Conservation (phyloP, 1,140 invertebrate species). For the Andricus grossulariae region DNA sequence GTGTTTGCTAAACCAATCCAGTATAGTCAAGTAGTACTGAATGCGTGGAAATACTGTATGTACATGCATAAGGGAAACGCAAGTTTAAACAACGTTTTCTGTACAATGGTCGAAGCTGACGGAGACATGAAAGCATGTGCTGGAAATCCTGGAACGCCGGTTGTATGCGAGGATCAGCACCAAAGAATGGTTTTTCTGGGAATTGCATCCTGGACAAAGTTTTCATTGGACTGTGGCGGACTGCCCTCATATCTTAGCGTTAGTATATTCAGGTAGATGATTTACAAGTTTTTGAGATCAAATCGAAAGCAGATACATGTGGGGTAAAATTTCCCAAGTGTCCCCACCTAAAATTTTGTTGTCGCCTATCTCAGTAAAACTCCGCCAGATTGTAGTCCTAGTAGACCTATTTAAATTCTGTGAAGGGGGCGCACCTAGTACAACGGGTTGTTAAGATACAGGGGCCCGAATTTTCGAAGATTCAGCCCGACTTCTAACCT, state of each 20-base stretch:
- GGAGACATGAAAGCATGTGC: conserved; percentile 51
- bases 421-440: too few species aligned
- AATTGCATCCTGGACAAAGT: conserved; percentile 57
- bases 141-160: conserved; percentile 58
- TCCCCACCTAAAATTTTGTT: too few species aligned
- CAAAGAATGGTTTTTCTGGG: conserved; percentile 45
- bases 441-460: too few species aligned
- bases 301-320: too few species aligned
- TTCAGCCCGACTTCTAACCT: too few species aligned
- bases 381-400: too few species aligned
- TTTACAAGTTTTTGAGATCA: conserved; percentile 25
- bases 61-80: conserved; percentile 47
- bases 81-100: conserved; percentile 54
- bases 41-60: conserved; percentile 49
- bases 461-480: too few species aligned
- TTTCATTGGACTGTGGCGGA: conserved; percentile 52
- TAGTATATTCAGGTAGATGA: conserved; percentile 45
- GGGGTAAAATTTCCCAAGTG: too few species aligned
- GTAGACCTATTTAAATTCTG: too few species aligned
- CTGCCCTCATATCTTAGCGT: conserved; percentile 50
- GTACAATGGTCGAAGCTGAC: conserved; percentile 49
- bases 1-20: conserved; percentile 52
- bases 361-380: too few species aligned
- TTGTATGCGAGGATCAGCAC: conserved; percentile 52
- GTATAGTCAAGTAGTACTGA: conserved; percentile 47